Percentiles rank a stretch among this genome's conserved stretches.
Conservation (phyloP, 2,113 vertebrate genomes). For the Eublepharis macularius region DNA sequence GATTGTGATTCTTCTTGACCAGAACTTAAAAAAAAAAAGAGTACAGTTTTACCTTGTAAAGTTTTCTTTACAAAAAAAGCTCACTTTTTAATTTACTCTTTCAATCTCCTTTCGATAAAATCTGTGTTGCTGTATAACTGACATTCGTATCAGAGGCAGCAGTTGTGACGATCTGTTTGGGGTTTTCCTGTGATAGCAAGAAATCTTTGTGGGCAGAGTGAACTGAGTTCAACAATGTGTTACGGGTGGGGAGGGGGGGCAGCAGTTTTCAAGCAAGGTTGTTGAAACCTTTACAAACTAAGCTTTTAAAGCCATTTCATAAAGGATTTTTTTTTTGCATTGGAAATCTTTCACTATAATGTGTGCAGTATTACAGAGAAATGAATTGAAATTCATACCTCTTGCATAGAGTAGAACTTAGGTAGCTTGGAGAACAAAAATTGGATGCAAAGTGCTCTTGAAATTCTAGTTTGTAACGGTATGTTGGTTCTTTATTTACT, state of each 20-base stretch:
- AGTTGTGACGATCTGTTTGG: slow-evolving; percentile 51
- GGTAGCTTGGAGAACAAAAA: slow-evolving; percentile 60
- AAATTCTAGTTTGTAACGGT: slow-evolving; percentile 80
- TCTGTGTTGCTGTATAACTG: slow-evolving; percentile 46
- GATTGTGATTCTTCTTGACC: slow-evolving; percentile 75
- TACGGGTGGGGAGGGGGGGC: slow-evolving; percentile 5
- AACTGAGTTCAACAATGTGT: slow-evolving; percentile 30
- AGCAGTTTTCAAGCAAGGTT: slow-evolving; percentile 46
- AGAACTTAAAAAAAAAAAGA: slow-evolving; percentile 69
- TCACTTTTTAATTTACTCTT: slow-evolving; percentile 16
- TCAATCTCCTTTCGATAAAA: slow-evolving; percentile 32
- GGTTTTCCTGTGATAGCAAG: neutral
- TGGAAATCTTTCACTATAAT: slow-evolving; percentile 43
- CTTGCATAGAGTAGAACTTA: slow-evolving; percentile 45
- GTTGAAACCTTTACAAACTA: slow-evolving; percentile 35
- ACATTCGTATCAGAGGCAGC: slow-evolving; percentile 44
- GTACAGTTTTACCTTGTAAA: slow-evolving; percentile 37
- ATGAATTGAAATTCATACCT: slow-evolving; percentile 42
- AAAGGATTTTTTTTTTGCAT: slow-evolving; percentile 46
- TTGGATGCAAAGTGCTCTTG: slow-evolving; percentile 76
- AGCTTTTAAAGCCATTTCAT: slow-evolving; percentile 50
- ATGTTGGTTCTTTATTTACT: slow-evolving; percentile 87
- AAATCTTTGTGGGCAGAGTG: slow-evolving; percentile 13
- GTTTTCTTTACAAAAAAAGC: slow-evolving; percentile 17
- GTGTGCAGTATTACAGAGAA: slow-evolving; percentile 26